These are phyloP conservation scores for Nephila pilipes DNA, from an alignment of 1,140 invertebrate genomes.

Conservation along the genomic window DNA sequence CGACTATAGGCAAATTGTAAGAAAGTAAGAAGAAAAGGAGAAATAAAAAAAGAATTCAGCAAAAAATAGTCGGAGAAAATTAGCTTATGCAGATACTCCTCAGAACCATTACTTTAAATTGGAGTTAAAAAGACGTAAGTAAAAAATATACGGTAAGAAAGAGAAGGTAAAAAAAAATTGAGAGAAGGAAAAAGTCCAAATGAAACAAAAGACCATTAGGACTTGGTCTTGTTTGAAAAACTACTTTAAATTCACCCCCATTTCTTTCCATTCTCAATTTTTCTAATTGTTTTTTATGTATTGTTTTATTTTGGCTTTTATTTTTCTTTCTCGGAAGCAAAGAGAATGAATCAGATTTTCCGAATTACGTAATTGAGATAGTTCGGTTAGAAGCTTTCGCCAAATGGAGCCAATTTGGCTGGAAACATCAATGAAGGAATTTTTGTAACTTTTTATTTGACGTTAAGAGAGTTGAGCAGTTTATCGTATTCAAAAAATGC, in stretches of 20 bases:
- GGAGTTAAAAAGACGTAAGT: conserved; percentile 11
- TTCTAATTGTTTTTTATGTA: conserved; percentile 71
- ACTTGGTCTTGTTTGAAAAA: conserved; percentile 69
- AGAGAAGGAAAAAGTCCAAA: background rate
- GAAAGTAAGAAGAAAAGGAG: background rate
- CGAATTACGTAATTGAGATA: conserved; percentile 69
- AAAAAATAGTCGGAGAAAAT: conserved; percentile 50
- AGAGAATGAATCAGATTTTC: conserved; percentile 60
- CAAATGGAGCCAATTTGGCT: conserved; percentile 61
- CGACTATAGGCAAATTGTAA: background rate
- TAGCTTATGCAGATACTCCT: conserved; percentile 68
- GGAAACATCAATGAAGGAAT: background rate
- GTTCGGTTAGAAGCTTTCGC: background rate
- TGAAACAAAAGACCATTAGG: conserved; percentile 64
- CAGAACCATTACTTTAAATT: conserved; percentile 58
- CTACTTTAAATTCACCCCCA: conserved; percentile 69
- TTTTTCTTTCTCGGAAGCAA: conserved; percentile 25
- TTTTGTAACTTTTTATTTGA: background rate
- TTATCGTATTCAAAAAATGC: background rate
- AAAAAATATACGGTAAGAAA: conserved; percentile 9
- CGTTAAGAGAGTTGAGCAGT: background rate
- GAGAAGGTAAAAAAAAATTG: background rate
- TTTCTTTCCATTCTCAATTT: conserved; percentile 56
- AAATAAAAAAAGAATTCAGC: background rate
- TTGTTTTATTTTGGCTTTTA: conserved; percentile 45